phyloP scores from a whole-genome alignment of 2,888 invertebrate genomes.

The Venusia cambrica region DNA sequence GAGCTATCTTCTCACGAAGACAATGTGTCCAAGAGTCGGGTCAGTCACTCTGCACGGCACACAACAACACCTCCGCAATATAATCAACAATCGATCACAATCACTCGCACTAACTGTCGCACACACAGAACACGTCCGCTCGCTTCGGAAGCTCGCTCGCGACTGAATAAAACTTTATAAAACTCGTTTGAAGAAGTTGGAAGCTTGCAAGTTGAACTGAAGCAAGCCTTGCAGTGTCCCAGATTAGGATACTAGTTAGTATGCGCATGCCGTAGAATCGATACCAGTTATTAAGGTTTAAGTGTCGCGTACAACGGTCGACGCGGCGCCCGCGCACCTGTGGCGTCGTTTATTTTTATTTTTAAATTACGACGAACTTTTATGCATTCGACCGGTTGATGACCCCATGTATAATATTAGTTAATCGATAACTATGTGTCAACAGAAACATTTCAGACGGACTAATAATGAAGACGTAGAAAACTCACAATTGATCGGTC shows the following conservation, averaged over 20 bases:
- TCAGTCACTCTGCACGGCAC: constrained; percentile 48
- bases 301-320: constrained; percentile 58
- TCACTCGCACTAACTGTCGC: constrained; percentile 28
- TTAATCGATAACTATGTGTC: constrained; percentile 23
- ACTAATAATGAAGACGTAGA: too few species aligned
- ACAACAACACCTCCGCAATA: constrained; percentile 39
- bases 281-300: constrained; percentile 3
- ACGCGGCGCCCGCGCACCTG: constrained; percentile 72
- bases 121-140: constrained; percentile 29
- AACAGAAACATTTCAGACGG: too few species aligned
- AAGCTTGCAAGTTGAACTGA: constrained; percentile 46
- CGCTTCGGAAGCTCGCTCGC: constrained; percentile 38
- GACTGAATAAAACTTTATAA: constrained; percentile 37
- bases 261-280: constrained; percentile 1
- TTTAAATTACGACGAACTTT: constrained; percentile 60
- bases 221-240: constrained; percentile 37
- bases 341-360: constrained; percentile 59
- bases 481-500: too few species aligned
- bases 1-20: constrained; percentile 55
- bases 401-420: constrained; percentile 45
- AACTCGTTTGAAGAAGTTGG: constrained; percentile 24
- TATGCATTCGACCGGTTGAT: constrained; percentile 61
- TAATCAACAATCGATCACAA: constrained; percentile 48
- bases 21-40: constrained; percentile 44
- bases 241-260: constrained; percentile 11